Evolutionary conservation across 2,888 invertebrate species (phyloP), one percentile per base, ranked within the genome.

Genomic region (Mythimna albipuncta): DNA sequence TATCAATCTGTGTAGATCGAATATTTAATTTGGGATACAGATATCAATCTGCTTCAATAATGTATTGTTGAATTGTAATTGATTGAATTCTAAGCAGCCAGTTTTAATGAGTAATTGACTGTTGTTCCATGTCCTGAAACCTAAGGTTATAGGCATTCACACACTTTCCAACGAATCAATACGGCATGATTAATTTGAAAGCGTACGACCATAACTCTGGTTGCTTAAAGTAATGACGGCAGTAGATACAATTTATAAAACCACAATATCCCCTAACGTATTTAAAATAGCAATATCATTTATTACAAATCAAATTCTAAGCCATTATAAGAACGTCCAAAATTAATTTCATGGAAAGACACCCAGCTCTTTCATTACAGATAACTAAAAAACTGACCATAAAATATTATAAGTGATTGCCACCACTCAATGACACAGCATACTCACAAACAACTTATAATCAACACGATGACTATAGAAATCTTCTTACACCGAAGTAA

Each of bases 401-500:
- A 80, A 83, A 84, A 84, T 82, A 80, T 85, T 80, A 77, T 85
- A 85, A 85, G 75, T 83, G 78, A 84, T 84, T 84, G 78, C 82
- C 79, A 84, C 79, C 77, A 79, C 82, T 84, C 83, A 87, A 88
- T 87, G 89, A 88, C 88, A 87, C 87, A 87, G 88, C 89, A 86
- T 77, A 86, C 85, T 85, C 84, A 87, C 86, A 86, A 88, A 89
- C 89, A 86, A 89, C 87, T 86, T 87, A 85, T 91, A 89, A 89
- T 89, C 89, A 88, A 81, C 81, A 85, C 82, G 87, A 85, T 87
- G 88, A 88, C 89, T 89, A 79, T 85, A 88, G 86, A 87, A 90
- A 88, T 88, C 90, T 88, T 83, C 89, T 88, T 88, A 90, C 87
- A 87, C 87, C 88, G 81, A 87, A 87, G 88, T 89, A 91, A 89